Percentiles rank a stretch among this genome's conserved stretches.
Evolutionary conservation across 2,113 vertebrate species (phyloP).

Genomic region (Solea solea): DNA sequence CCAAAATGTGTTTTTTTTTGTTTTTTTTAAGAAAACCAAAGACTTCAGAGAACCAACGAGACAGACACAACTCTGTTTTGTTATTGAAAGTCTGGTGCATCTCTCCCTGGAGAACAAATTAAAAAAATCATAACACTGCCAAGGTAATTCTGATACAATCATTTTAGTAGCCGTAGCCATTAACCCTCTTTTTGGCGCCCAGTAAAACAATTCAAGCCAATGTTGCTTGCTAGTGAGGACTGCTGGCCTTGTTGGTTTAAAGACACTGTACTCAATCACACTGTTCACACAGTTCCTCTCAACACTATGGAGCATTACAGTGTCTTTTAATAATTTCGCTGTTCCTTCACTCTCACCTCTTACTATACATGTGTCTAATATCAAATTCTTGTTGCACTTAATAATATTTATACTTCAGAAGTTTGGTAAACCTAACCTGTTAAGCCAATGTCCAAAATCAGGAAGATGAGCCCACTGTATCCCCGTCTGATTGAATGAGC

Average conservation of each 20-base stretch:
- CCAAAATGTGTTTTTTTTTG: background rate
- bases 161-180: conserved; percentile 10
- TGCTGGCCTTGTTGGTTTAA: too few relatives aligned
- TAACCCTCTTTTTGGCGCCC: background rate
- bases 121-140: conserved; percentile 17
- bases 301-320: too few relatives aligned
- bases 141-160: conserved; percentile 14
- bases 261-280: background rate
- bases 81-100: conserved; percentile 2
- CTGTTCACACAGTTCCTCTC: too few relatives aligned
- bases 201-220: background rate
- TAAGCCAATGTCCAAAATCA: conserved; percentile 95
- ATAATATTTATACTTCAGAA: background rate
- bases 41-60: background rate
- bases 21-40: background rate
- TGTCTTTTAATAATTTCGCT: background rate
- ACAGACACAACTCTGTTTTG: conserved; percentile 9
- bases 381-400: background rate
- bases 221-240: background rate
- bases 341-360: background rate
- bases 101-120: conserved; percentile 8
- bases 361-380: background rate
- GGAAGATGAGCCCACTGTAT: conserved; percentile 94
- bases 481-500: conserved; percentile 94
- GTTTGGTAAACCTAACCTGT: conserved; percentile 80